Conservation (phyloP, 2,888 invertebrate genomes). For the Drosophila subsilvestris region DNA sequence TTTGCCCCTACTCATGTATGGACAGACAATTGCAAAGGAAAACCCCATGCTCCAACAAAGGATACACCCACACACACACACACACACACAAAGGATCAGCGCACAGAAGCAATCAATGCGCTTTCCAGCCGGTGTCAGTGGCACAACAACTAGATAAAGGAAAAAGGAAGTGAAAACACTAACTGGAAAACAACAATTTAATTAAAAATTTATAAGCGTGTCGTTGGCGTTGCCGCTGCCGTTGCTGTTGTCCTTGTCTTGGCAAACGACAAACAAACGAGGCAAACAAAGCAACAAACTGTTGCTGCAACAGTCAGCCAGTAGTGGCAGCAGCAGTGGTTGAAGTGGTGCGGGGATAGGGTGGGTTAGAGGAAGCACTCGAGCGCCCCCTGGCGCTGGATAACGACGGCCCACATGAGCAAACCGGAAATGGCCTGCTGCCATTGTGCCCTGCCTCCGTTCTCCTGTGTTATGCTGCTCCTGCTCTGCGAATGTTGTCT, state of each 20-base stretch:
- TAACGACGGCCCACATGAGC: slow-evolving; percentile 42
- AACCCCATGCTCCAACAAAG: slow-evolving; percentile 29
- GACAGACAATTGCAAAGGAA: slow-evolving; percentile 52
- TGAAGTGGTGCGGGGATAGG: not conserved
- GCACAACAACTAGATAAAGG: slow-evolving; percentile 14
- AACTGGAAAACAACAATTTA: slow-evolving; percentile 61
- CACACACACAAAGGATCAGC: not conserved
- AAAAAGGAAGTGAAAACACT: slow-evolving; percentile 22
- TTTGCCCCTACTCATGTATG: slow-evolving; percentile 54
- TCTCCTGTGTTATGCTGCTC: slow-evolving; percentile 7
- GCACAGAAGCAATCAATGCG: slow-evolving; percentile 63
- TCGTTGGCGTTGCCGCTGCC: slow-evolving; percentile 54
- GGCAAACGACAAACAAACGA: slow-evolving; percentile 56
- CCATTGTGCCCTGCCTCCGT: slow-evolving; percentile 34
- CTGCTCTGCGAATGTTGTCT: slow-evolving; percentile 35
- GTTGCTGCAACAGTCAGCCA: slow-evolving; percentile 56
- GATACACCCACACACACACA: slow-evolving; percentile 21
- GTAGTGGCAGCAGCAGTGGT: not conserved
- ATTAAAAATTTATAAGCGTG: slow-evolving; percentile 73
- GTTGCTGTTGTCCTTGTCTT: slow-evolving; percentile 51
- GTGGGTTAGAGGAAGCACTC: slow-evolving; percentile 27
- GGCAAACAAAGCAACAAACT: slow-evolving; percentile 65
- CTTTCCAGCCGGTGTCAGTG: slow-evolving; percentile 41
- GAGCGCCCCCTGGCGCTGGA: slow-evolving; percentile 45
- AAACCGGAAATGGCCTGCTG: slow-evolving; percentile 65